A percentile compares a stretch with the other conserved stretches of the same genome.
Conservation (phyloP, 2,888 invertebrate genomes). For the Clusia tigrina region DNA sequence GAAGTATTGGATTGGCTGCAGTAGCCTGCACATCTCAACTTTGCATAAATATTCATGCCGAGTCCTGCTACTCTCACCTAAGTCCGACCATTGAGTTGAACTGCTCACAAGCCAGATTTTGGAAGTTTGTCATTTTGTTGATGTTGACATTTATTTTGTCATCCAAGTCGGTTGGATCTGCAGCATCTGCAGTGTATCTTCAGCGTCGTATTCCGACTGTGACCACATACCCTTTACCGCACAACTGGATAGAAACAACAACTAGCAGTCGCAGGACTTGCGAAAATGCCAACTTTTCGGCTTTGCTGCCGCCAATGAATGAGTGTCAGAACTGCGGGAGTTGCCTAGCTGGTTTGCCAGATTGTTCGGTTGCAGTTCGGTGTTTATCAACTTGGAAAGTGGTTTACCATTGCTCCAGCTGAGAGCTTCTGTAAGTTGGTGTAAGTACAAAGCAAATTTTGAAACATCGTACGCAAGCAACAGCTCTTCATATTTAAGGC, state of each 20-base stretch:
- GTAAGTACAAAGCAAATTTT: too few species aligned
- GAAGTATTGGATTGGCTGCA: background rate
- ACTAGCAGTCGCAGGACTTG: too few species aligned
- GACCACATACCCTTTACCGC: background rate
- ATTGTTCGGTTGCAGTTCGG: too few species aligned
- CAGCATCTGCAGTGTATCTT: background rate
- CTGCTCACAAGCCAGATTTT: constrained; percentile 24
- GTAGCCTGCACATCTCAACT: constrained; percentile 12
- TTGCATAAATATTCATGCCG: constrained; percentile 10
- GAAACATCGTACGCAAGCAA: too few species aligned
- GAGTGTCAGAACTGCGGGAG: too few species aligned
- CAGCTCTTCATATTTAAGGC: too few species aligned
- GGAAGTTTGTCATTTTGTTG: constrained; percentile 3
- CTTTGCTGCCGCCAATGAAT: background rate
- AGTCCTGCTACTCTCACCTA: background rate
- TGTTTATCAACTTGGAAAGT: constrained; percentile 2
- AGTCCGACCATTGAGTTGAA: background rate
- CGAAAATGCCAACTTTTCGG: background rate
- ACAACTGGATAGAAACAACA: background rate
- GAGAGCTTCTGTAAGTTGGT: constrained; percentile 9
- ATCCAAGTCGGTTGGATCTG: background rate
- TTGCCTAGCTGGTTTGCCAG: background rate
- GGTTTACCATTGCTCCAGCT: background rate
- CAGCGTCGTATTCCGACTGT: too few species aligned
- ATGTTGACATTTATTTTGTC: background rate